Evolutionary conservation across 2,797 vertebrate species (phyloP).

Genomic region (Falco concolor): DNA sequence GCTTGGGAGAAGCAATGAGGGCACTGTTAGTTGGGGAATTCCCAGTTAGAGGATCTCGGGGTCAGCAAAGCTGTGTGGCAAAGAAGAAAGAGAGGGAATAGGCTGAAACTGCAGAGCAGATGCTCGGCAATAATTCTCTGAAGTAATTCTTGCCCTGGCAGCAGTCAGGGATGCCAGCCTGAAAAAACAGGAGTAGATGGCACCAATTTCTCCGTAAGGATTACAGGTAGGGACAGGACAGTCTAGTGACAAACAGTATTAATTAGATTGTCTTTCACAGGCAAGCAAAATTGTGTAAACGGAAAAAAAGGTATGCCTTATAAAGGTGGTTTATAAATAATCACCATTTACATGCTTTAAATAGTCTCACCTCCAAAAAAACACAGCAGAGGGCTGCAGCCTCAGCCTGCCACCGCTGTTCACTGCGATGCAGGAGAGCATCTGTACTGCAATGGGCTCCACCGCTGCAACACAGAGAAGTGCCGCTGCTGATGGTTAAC

Average conservation of each 20-base stretch:
- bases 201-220: not conserved
- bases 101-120: not conserved
- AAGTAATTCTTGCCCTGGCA: not conserved
- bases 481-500: too few relatives aligned
- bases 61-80: not conserved
- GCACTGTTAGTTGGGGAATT: not conserved
- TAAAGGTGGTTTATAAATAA: not conserved
- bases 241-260: not conserved
- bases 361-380: not conserved
- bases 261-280: not conserved
- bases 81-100: not conserved
- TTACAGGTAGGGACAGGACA: rapidly evolving
- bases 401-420: not conserved
- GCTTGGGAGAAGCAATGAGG: not conserved
- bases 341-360: not conserved
- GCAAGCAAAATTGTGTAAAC: not conserved
- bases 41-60: not conserved
- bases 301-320: not conserved
- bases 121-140: not conserved
- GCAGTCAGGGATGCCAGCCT: not conserved
- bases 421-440: rapidly evolving
- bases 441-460: rapidly evolving
- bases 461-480: not conserved
- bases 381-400: rapidly evolving
- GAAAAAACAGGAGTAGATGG: not conserved